Evolutionary conservation across 92 coral and sea anemone genomes (phyloP).

Genomic region (Palythoa grandiflora): DNA sequence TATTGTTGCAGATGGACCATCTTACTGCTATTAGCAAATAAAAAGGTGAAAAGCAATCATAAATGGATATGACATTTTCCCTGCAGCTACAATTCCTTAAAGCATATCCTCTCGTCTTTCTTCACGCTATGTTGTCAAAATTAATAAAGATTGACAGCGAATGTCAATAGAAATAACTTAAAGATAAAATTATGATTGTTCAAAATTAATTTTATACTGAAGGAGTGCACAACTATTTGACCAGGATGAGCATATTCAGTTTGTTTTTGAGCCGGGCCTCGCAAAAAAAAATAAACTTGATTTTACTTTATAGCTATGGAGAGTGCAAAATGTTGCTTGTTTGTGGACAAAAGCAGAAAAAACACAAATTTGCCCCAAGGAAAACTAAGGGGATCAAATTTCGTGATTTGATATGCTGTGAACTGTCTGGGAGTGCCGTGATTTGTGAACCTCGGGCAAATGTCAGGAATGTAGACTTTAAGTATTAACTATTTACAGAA

Average conservation of each 20-base stretch:
- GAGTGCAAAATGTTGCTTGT: neutral
- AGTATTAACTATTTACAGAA: neutral
- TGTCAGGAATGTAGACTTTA: conserved; percentile 31
- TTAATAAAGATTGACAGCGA: neutral
- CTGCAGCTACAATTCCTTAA: neutral
- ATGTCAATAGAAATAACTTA: neutral
- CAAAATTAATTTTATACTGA: neutral
- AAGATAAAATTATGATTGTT: neutral
- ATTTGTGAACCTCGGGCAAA: conserved; percentile 3
- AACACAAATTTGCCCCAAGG: neutral
- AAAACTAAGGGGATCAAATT: conserved; percentile 9
- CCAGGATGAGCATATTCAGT: neutral
- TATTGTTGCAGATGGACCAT: neutral
- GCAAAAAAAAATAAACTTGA: neutral
- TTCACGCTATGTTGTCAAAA: conserved; percentile 19
- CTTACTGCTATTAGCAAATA: conserved; percentile 4
- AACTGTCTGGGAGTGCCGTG: conserved; percentile 56
- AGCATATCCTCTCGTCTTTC: neutral
- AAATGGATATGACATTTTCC: neutral
- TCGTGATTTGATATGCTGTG: conserved; percentile 35
- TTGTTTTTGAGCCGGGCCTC: neutral
- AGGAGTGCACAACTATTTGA: neutral
- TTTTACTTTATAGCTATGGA: neutral
- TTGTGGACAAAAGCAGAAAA: neutral
- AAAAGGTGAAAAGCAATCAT: conserved; percentile 5